Evolutionary conservation across 2,113 vertebrate genomes (phyloP), one percentile per base, ranked within the genome.

Genomic region (Leiothrix lutea): DNA sequence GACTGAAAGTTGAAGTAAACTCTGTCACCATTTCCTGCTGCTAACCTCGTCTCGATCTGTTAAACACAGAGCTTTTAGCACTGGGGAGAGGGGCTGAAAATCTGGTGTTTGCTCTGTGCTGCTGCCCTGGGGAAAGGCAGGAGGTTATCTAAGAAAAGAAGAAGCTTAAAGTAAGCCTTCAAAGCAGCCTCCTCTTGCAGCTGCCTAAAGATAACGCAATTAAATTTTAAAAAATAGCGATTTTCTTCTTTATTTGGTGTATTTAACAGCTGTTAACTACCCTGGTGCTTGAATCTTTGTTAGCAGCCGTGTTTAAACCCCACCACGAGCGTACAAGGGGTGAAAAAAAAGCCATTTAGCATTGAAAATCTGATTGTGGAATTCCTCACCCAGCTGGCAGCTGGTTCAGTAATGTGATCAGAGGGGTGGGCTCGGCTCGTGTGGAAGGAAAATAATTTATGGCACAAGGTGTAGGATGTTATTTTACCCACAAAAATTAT

Each of bases 281-380:
- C 35, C 1, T 1, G 5, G 29, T 25, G 61, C 33, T 78, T 3
- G 18, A 20, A 8, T 35, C 25, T 73, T 83, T 3, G 2, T 35
- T 79, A 40, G 14, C 5, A 20, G 33, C 4, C 4, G 0, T 8
- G 9, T 22, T 85, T 80, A 21, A 86, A 31, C 62, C 15, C 47
- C 15, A 3, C 14, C 24, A 18, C 4, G 19, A 6, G 23, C 28
- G 67, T 33, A 28, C 0, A 2, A 17, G 13, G 19, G 7, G 9
- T 18, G 6, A 7, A 65, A 40, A 20, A 23, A 42, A 25, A 11
- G 38, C 25, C 2, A 44, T 53, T 62, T 54, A 71, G 2, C 28
- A 1, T 47, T 67, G 67, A 81, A 85, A 64, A 64, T 20, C 3
- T 25, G 33, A 6, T 26, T 2, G 42, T 14, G 23, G 62, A 28